Percentiles rank a stretch among this genome's conserved stretches.
Evolutionary conservation across 2,113 vertebrate genomes (phyloP).

Genomic region (Rhinichthys klamathensis): DNA sequence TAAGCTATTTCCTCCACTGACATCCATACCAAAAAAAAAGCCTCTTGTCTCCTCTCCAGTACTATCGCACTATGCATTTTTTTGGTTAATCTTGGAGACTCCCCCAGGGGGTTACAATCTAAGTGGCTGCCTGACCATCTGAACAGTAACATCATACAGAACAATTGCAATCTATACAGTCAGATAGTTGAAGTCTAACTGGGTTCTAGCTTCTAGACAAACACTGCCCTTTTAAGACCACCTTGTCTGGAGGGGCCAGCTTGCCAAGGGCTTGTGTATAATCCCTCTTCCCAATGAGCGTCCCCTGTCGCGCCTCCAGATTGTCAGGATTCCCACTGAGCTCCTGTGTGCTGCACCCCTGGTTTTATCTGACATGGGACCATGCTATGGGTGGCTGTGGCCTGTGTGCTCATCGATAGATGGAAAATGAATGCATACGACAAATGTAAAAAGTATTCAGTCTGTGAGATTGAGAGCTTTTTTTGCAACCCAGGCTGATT

Average conservation of each 20-base stretch:
- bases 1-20: not conserved
- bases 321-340: conserved; percentile 66
- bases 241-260: conserved; percentile 65
- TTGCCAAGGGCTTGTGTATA: conserved; percentile 67
- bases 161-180: not conserved
- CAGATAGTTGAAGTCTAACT: conserved; percentile 24
- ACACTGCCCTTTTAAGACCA: conserved; percentile 58
- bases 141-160: not conserved
- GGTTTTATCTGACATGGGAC: conserved; percentile 45
- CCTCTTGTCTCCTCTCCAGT: not conserved
- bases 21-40: too few relatives aligned
- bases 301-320: conserved; percentile 60
- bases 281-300: conserved; percentile 39
- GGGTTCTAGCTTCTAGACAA: conserved; percentile 20
- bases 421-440: conserved; percentile 10
- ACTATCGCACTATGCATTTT: not conserved
- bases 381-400: conserved; percentile 14
- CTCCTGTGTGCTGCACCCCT: conserved; percentile 66
- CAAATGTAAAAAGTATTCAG: not conserved
- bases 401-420: conserved; percentile 35
- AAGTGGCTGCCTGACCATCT: not conserved
- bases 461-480: not conserved
- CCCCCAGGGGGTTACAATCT: not conserved
- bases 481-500: not conserved
- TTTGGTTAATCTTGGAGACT: not conserved